Evolutionary conservation across 2,888 invertebrate species (phyloP), one percentile per base, ranked within the genome.

Genomic region (Heteromyza rotundicornis): DNA sequence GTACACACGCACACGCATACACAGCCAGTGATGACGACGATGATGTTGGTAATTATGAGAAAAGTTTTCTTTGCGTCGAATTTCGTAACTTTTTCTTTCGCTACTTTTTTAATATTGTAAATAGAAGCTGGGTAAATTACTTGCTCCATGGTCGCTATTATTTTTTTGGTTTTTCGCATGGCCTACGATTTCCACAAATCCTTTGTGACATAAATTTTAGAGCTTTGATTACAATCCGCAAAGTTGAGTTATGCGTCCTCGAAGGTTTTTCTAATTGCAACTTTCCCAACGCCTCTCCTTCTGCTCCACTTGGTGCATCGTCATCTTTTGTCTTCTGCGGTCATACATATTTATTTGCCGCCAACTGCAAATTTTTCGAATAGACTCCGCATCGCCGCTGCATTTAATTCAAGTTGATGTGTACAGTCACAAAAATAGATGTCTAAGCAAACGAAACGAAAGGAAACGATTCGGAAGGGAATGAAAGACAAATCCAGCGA

Each of bases 1-100:
- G n/a, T n/a, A n/a, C n/a, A n/a, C n/a, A n/a, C n/a, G n/a, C 40
- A 40, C 40, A 40, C 40, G 40, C 12, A 40, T 40, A n/a, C 14
- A 32, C 67, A 81, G 82, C 76, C 73, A 80, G 82, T 70, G 80
- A 82, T 57, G 83, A 81, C 59, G 80, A 79, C 55, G 80, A 81
- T 52, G 82, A 82, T 59, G 71, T 68, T 60, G 82, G 82, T 82
- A 82, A 76, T 73, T 75, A 75, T 71, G 54, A 47, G 14, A 44
- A 55, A 52, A 35, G 7, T 27, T 35, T 47, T 47, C 47, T 20
- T 47, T 20, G 20, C 47, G 47, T 19, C 17, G 5, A 19, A 47
- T 47, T 19, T 17, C 47, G 19, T 19, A 20, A 55, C 22, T 27
- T 20, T 32, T 24, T 60, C 58, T 57, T 20, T 67, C 62, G 44